Conservation (phyloP, 2,888 invertebrate genomes). For the Chaitophorus viminalis region DNA sequence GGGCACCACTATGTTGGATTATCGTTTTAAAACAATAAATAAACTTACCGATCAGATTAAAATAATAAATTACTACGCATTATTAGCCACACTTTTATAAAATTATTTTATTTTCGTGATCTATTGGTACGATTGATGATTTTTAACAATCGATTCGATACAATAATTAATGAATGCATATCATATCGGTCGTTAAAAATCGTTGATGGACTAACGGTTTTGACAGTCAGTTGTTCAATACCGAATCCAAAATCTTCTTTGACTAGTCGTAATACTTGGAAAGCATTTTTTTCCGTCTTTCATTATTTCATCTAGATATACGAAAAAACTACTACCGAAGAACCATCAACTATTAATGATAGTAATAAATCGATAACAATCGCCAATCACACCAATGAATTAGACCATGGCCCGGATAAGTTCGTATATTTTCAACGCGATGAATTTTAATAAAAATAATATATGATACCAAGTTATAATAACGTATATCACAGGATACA, state of each 20-base stretch:
- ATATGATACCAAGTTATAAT: neutral
- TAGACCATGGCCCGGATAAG: constrained; percentile 40
- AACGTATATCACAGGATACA: neutral
- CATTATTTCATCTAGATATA: neutral
- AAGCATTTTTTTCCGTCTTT: too few relatives aligned
- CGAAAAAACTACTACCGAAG: neutral
- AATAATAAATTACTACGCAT: neutral
- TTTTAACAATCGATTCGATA: too few relatives aligned
- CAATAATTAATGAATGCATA: neutral
- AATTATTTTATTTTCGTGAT: neutral
- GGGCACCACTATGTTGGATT: too few relatives aligned
- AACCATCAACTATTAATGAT: neutral
- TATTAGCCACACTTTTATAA: neutral
- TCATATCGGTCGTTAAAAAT: neutral
- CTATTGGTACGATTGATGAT: too few relatives aligned
- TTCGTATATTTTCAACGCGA: neutral
- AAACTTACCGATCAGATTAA: too few relatives aligned
- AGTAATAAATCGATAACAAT: neutral
- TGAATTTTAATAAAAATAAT: too few relatives aligned
- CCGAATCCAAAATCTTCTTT: too few relatives aligned
- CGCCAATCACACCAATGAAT: neutral
- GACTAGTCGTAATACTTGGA: too few relatives aligned
- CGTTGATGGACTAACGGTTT: neutral
- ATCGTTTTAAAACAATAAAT: too few relatives aligned
- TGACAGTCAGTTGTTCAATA: neutral